These are phyloP conservation scores for Chauna torquata DNA, from an alignment of 2,113 vertebrate species.

Conservation along the genomic window DNA sequence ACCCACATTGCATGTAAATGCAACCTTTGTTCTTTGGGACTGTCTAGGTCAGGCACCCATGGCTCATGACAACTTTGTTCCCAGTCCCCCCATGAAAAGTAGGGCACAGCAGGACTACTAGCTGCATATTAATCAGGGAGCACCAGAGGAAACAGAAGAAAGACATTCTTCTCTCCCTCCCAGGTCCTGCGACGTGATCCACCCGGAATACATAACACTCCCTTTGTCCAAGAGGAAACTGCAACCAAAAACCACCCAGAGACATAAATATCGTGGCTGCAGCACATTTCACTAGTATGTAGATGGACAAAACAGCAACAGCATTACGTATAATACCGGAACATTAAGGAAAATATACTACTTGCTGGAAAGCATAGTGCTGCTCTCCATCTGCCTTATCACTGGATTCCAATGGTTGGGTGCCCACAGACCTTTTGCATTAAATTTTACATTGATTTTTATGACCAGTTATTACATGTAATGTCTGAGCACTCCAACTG, in stretches of 20 bases:
- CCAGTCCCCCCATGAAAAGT: neutral
- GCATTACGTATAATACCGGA: conserved; percentile 1
- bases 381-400: conserved; percentile 60
- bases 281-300: conserved; percentile 6
- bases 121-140: neutral
- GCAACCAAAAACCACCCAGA: neutral
- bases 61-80: neutral
- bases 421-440: conserved; percentile 68
- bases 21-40: neutral
- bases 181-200: neutral
- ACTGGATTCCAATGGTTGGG: conserved; percentile 44
- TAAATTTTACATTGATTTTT: conserved; percentile 72
- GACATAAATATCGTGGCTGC: neutral
- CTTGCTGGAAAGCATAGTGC: conserved; percentile 1
- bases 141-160: neutral
- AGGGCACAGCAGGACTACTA: neutral
- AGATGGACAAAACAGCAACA: conserved; percentile 48
- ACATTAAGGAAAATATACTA: conserved; percentile 31
- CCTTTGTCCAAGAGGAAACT: neutral
- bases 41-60: neutral
- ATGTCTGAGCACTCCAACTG: conserved; percentile 51
- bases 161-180: neutral
- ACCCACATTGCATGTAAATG: neutral
- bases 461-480: conserved; percentile 53
- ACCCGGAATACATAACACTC: neutral